Percentiles rank a stretch among this genome's conserved stretches.
Conservation (phyloP, 2,113 vertebrate species). For the Indicator maculatus region DNA sequence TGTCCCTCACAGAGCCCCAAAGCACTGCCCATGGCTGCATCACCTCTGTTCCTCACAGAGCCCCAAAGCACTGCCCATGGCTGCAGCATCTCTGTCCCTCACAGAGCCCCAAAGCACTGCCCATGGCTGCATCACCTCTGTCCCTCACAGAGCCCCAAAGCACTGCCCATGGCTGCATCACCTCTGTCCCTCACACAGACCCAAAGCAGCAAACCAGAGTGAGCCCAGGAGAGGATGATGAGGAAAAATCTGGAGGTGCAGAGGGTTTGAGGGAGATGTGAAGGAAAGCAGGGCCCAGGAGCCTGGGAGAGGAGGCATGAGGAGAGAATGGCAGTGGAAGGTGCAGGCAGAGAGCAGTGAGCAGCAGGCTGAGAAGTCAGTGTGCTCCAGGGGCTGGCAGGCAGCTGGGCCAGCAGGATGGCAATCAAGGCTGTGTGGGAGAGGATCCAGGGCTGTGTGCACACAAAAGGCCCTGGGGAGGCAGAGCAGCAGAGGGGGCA, state of each 20-base stretch:
- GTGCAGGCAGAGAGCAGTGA: not conserved
- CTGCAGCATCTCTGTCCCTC: no score
- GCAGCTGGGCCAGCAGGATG: not conserved
- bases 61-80: no score
- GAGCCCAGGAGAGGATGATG: not conserved
- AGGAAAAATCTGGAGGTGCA: not conserved
- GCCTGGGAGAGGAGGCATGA: fast-evolving
- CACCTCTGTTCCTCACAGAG: no score
- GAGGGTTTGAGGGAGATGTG: not conserved
- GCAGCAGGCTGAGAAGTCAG: not conserved
- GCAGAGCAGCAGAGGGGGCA: not conserved
- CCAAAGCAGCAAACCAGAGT: not conserved
- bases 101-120: no score
- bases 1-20: not conserved
- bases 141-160: no score
- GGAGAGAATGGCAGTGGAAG: not conserved
- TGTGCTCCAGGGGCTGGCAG: not conserved
- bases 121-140: no score
- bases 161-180: no score
- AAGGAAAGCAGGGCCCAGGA: not conserved
- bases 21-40: not conserved
- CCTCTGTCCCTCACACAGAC: not conserved
- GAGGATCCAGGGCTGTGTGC: not conserved
- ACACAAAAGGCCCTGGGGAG: not conserved
- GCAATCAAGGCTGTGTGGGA: not conserved